Conservation (phyloP, 2,113 vertebrate species). For the Fulica atra region DNA sequence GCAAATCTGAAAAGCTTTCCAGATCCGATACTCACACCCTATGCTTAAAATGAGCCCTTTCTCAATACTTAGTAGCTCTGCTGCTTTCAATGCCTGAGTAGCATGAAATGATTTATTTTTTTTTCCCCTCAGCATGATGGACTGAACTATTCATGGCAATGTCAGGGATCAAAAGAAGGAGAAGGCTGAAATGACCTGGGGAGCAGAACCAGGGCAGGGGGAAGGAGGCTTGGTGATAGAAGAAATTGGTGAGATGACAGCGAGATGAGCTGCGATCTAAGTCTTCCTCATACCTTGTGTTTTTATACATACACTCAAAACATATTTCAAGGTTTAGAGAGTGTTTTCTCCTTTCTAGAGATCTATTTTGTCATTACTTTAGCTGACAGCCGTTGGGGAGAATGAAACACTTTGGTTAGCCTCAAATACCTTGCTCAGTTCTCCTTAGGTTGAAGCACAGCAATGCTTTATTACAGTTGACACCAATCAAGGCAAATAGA, state of each 20-base stretch:
- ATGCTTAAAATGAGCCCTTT: background rate
- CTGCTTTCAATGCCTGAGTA: background rate
- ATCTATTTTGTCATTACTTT: slow-evolving; percentile 43
- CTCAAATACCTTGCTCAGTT: slow-evolving; percentile 45
- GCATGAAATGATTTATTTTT: background rate
- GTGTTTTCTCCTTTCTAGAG: slow-evolving; percentile 14
- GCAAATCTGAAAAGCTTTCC: background rate
- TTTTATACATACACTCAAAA: slow-evolving; percentile 12
- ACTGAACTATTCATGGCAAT: background rate
- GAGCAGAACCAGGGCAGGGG: background rate
- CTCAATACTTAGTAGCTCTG: background rate
- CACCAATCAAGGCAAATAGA: slow-evolving; percentile 41
- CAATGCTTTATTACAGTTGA: background rate
- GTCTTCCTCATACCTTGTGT: background rate
- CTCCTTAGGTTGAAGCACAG: background rate
- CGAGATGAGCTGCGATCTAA: background rate
- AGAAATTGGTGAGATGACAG: slow-evolving; percentile 47
- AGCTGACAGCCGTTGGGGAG: slow-evolving; percentile 27
- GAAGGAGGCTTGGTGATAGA: background rate
- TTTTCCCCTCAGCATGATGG: background rate
- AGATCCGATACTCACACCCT: background rate
- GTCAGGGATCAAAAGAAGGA: slow-evolving; percentile 14
- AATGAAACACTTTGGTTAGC: slow-evolving; percentile 36
- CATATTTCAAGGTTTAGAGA: background rate
- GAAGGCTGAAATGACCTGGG: background rate